Evolutionary conservation across 2,888 invertebrate genomes (phyloP).

Genomic region (Tryphoninae sp.): DNA sequence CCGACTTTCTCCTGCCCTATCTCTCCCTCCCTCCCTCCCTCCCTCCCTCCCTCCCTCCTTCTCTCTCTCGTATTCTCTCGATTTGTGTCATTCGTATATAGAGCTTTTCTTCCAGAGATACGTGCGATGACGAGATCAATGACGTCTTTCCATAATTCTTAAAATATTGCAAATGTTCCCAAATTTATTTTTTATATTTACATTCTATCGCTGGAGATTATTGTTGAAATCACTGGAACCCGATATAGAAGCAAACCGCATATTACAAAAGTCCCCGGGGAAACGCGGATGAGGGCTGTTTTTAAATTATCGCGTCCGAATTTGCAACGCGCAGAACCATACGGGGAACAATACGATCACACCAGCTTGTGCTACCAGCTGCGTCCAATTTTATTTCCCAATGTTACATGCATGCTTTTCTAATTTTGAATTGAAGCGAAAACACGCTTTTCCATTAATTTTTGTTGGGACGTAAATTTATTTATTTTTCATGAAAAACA

Average conservation of each 20-base stretch:
- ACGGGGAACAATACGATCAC: neutral
- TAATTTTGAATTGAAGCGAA: no score
- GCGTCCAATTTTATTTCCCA: neutral
- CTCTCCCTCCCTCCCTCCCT: slow-evolving; percentile 18
- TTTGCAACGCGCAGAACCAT: no score
- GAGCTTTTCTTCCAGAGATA: neutral
- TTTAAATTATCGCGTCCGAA: no score
- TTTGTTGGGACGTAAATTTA: neutral
- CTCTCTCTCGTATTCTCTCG: slow-evolving; percentile 6
- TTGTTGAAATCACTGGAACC: no score
- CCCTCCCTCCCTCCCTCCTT: slow-evolving; percentile 31
- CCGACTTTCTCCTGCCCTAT: slow-evolving; percentile 70
- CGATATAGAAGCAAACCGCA: no score
- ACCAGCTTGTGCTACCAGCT: slow-evolving; percentile 16
- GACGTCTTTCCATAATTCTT: neutral
- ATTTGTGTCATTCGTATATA: neutral
- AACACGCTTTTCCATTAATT: no score
- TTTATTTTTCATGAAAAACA: neutral
- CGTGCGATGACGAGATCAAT: neutral
- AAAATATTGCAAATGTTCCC: no score
- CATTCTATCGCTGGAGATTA: no score
- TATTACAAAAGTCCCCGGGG: no score
- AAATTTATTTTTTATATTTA: no score
- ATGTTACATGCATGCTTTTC: neutral
- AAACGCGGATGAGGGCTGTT: no score